Percentiles rank a stretch among this genome's conserved stretches.
phyloP scores from a whole-genome alignment of 2,888 invertebrate species.

The Zhuqinia jingwanae region DNA sequence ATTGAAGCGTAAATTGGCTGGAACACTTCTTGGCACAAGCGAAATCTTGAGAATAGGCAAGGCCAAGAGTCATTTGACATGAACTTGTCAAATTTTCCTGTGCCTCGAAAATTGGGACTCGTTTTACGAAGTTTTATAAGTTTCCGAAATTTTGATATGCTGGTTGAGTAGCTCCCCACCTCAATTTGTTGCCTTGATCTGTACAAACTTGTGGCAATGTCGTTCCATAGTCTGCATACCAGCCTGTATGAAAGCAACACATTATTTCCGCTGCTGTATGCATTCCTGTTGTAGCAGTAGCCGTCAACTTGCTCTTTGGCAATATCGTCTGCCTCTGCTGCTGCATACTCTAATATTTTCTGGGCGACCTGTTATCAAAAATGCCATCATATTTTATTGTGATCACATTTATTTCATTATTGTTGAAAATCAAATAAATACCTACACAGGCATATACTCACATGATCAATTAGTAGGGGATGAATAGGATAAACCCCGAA shows the following conservation, averaged over 20 bases:
- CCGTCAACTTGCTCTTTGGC: background rate
- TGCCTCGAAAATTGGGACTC: background rate
- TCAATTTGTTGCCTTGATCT: slow-evolving; percentile 29
- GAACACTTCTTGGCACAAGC: slow-evolving; percentile 67
- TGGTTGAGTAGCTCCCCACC: slow-evolving; percentile 59
- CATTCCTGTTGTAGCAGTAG: background rate
- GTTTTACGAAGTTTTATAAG: slow-evolving; percentile 42
- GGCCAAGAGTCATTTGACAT: slow-evolving; percentile 8
- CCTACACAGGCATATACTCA: slow-evolving; percentile 2
- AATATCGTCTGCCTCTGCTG: background rate
- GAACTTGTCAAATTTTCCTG: background rate
- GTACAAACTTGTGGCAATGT: slow-evolving; percentile 40
- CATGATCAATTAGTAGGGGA: slow-evolving; percentile 69
- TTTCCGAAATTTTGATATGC: slow-evolving; percentile 41
- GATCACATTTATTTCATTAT: too few relatives aligned
- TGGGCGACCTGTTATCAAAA: slow-evolving; percentile 64
- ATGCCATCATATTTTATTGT: too few relatives aligned
- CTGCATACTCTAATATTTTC: slow-evolving; percentile 58
- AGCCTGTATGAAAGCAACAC: slow-evolving; percentile 38
- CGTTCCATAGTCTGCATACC: slow-evolving; percentile 69
- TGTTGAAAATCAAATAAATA: too few relatives aligned
- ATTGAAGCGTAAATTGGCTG: slow-evolving; percentile 53
- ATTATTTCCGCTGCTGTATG: background rate
- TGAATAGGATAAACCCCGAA: slow-evolving; percentile 40
- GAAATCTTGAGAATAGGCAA: slow-evolving; percentile 52